Evolutionary conservation across 2,113 vertebrate genomes (phyloP).

Genomic region (Tyto alba): DNA sequence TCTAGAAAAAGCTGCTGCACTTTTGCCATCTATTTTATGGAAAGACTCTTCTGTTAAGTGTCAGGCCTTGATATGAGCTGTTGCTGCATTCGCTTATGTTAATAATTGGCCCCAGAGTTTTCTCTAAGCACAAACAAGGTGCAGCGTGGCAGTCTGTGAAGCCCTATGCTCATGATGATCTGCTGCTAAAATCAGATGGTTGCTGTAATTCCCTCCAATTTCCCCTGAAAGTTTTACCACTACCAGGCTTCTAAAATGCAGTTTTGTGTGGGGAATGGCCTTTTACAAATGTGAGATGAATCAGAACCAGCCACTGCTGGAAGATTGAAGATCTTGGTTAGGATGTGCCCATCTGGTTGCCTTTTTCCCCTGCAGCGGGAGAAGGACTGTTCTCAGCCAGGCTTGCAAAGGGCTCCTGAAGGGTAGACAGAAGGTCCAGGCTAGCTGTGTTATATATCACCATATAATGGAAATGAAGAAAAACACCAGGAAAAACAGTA

Average conservation of each 20-base stretch:
- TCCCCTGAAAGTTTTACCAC: not conserved
- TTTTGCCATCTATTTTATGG: not conserved
- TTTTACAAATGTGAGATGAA: not conserved
- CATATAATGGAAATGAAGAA: not conserved
- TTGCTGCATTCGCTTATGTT: not conserved
- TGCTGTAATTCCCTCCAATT: not conserved
- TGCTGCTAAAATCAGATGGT: not conserved
- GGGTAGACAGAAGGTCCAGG: not conserved
- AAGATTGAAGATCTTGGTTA: not conserved
- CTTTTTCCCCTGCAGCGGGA: not conserved
- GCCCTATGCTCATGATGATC: rapidly evolving
- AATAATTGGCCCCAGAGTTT: not conserved
- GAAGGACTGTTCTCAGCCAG: not conserved
- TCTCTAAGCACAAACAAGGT: not conserved
- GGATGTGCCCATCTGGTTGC: not conserved
- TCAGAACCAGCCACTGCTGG: not conserved
- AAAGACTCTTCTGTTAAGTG: not conserved
- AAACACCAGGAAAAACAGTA: not conserved
- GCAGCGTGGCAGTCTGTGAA: not conserved
- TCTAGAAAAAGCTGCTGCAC: not conserved
- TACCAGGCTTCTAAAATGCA: not conserved
- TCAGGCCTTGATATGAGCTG: not conserved
- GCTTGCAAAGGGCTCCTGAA: not conserved
- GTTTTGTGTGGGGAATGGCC: not conserved
- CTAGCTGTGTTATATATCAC: not conserved